Conservation (phyloP, 2,888 invertebrate species). For the Hydrotaea cyrtoneurina region DNA sequence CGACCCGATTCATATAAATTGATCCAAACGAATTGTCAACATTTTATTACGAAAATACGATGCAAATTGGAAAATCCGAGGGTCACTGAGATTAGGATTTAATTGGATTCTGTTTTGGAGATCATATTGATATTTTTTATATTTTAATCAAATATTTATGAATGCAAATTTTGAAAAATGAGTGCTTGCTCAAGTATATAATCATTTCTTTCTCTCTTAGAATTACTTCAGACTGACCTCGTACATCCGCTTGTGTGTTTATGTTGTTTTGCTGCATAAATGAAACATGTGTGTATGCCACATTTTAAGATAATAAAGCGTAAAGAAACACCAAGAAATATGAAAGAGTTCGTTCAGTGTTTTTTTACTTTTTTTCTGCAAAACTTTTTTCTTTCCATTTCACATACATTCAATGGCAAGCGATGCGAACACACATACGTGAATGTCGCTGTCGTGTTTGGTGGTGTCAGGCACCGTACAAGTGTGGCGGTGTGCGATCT, state of each 20-base stretch:
- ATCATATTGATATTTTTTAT: too few species aligned
- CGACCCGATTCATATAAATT: too few species aligned
- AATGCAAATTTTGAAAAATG: too few species aligned
- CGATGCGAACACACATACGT: neutral
- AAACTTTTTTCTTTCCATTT: conserved; percentile 37
- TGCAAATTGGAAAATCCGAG: too few species aligned
- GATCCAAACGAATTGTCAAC: too few species aligned
- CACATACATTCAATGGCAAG: neutral
- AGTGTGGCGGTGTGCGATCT: neutral
- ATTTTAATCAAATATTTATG: too few species aligned
- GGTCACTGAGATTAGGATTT: too few species aligned
- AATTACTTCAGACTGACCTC: too few species aligned
- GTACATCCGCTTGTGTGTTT: neutral
- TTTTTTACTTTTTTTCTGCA: neutral
- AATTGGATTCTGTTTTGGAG: too few species aligned
- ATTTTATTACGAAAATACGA: too few species aligned
- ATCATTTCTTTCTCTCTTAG: too few species aligned
- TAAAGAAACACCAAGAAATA: neutral
- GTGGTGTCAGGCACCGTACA: neutral
- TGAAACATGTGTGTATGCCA: conserved; percentile 2
- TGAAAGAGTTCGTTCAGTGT: conserved; percentile 28
- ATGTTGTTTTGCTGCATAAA: neutral
- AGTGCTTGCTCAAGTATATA: too few species aligned
- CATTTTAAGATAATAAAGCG: conserved; percentile 23
- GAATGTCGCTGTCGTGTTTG: conserved; percentile 6